Evolutionary conservation across 1,140 invertebrate genomes (phyloP).

Genomic region (Calephelis virginiensis): DNA sequence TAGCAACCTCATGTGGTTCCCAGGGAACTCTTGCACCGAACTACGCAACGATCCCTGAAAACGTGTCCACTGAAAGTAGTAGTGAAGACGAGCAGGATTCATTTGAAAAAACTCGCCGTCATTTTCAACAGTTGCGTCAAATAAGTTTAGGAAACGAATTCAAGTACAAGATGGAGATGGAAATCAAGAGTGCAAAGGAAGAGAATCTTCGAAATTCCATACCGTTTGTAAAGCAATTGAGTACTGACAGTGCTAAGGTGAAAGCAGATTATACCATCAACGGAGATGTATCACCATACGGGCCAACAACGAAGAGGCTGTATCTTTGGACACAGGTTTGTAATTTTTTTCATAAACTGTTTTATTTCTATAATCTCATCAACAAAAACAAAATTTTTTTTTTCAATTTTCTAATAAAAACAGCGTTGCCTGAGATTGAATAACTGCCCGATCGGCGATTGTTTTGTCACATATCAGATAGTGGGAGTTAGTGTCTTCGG

Average conservation of each 20-base stretch:
- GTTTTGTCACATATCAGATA: too few species aligned
- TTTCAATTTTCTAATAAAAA: too few species aligned
- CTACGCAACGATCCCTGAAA: slow-evolving; percentile 71
- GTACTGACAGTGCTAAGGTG: slow-evolving; percentile 67
- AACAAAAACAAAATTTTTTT: too few species aligned
- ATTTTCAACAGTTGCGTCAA: slow-evolving; percentile 73
- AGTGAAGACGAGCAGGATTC: slow-evolving; percentile 71
- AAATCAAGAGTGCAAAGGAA: slow-evolving; percentile 79
- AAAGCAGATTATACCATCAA: slow-evolving; percentile 67
- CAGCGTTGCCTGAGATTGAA: too few species aligned
- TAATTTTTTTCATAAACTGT: slow-evolving; percentile 6
- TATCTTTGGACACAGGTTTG: slow-evolving; percentile 80
- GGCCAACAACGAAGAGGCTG: slow-evolving; percentile 78
- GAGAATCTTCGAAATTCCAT: slow-evolving; percentile 79
- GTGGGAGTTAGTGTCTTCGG: too few species aligned
- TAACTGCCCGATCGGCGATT: too few species aligned
- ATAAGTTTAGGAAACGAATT: slow-evolving; percentile 74
- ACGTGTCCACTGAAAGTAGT: slow-evolving; percentile 63
- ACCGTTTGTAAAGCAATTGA: slow-evolving; percentile 80
- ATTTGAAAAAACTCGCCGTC: slow-evolving; percentile 70
- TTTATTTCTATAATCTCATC: too few species aligned
- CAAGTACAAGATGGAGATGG: slow-evolving; percentile 81
- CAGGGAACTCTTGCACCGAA: slow-evolving; percentile 79
- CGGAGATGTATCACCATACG: slow-evolving; percentile 57
- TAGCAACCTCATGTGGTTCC: slow-evolving; percentile 79